Base-by-base conservation (phyloP, 2,888 invertebrate genomes). In the Zaprionus lineosus region DNA sequence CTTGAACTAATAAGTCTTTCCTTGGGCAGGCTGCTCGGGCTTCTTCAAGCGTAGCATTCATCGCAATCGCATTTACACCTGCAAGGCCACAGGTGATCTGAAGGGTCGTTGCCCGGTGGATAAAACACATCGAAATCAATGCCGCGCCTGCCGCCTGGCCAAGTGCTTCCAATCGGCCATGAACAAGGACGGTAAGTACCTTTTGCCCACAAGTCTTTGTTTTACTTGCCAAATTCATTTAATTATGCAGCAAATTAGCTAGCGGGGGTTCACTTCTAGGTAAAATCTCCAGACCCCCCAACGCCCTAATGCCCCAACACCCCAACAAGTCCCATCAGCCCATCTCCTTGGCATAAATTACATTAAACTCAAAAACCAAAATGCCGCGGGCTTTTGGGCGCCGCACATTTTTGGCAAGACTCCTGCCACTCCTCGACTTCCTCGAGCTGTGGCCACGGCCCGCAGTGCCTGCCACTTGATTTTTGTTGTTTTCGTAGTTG, bases 31-130 rank as follows among this genome's bases (percentile, higher is more conserved):
- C 62, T 97, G 97, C 90, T 97, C 97, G 9, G 97, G 97, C 31
- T 97, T 97, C 92, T 97, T 97, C 92, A 97, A 98, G 91, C 93
- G 98, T 69, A 98, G 98, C 87, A 98, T 98, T 84, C 97, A 98
- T 90, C 93, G 97, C 50, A 98, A 98, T 91, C 94, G 98, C 12
- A 96, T 97, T 86, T 98, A 98, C 92, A 97, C 97, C 15, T 98
- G 98, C 91, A 98, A 98, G 91, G 98, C 97, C 4, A 96, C 97
- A 56, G 98, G 97, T 24, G 96, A 97, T 83, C 92, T 95, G 90
- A 97, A 97, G 90, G 98, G 97, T 51, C 93, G 96, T 60, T 98
- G 98, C 89, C 97, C 97, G 5, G 97, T 98, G 51, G 98, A 98
- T 92, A 98, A 98, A 91, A 98, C 98, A 0, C 98, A 98, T 89